Conservation (phyloP, 2,113 vertebrate genomes). For the Larimichthys crocea region DNA sequence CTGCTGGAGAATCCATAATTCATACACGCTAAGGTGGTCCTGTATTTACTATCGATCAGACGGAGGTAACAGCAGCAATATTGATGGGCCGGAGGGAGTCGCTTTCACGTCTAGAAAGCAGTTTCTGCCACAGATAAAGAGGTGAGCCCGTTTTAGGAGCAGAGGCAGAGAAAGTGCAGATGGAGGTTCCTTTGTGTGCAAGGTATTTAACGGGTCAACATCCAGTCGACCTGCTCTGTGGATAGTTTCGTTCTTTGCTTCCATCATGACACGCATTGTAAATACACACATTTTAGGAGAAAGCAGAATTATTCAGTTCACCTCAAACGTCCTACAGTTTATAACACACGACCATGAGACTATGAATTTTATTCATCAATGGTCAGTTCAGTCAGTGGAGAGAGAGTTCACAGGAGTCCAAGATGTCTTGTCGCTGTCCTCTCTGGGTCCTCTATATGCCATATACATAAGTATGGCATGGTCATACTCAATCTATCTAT, state of each 20-base stretch:
- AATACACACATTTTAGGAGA: not conserved
- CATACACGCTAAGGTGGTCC: conserved; percentile 73
- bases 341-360: not conserved
- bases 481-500: no score
- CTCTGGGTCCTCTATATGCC: no score
- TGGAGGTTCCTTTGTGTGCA: not conserved
- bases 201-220: not conserved
- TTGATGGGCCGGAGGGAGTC: conserved; percentile 47
- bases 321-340: not conserved
- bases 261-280: not conserved
- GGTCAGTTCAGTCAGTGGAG: no score
- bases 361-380: no score
- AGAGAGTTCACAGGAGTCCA: no score
- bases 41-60: conserved; percentile 74
- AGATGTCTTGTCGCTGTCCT: no score
- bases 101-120: conserved; percentile 36
- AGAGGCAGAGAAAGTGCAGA: conserved; percentile 8
- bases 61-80: conserved; percentile 54
- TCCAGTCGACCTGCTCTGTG: not conserved
- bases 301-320: no score
- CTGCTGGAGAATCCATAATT: conserved; percentile 73
- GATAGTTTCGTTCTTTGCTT: not conserved
- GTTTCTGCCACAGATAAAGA: conserved; percentile 30
- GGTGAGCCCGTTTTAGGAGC: not conserved
- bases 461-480: no score